Base-by-base conservation (phyloP, 2,888 invertebrate species). In the Phlogophora meticulosa region DNA sequence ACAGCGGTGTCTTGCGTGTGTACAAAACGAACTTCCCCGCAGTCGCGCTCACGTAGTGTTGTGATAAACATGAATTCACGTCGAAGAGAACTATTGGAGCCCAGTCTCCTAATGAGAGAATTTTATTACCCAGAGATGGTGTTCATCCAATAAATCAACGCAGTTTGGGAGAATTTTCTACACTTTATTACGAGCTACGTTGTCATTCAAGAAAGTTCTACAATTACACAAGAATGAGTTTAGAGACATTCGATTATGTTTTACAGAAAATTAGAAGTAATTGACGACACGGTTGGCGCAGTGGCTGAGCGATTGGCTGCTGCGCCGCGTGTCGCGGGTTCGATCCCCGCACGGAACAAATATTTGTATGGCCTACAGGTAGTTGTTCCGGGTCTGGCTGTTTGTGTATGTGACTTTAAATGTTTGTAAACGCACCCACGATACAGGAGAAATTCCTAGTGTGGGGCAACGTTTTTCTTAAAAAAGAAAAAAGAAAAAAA, bases 41-140 rank as follows among this genome's bases (percentile, higher is more conserved):
- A 48, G 28, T 43, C 42, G 56, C 56, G 55, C 55, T 42, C 55
- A 10, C 9, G 28, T 11, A 34, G 45, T 57, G 57, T 57, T 57
- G 57, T 57, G 34, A 51, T 7, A 59, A 59, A 59, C 59, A 52
- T 52, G 59, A 59, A 11, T 64, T 61, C 7, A 64, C 64, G 64
- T 64, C 42, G 51, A 65, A 65, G 43, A 65, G 48, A 65, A 62
- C 62, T 65, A 51, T 62, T 62, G 64, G 64, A 62, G 60, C 62
- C 62, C n/a, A 65, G 64, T 65, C 64, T 65, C 64, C 64, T 62
- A 51, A 65, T 65, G 51, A 65, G 64, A n/a, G 34, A 65, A 42
- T 43, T 65, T 51, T 65, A 63, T 51, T 65, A 65, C 64, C 63
- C 9, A 65, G 64, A 65, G 64, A 65, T 65, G 59, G 59, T 59